phyloP scores from a whole-genome alignment of 30 jellyfish, hydroid and myxozoan species.

The Turritopsis dohrnii region DNA sequence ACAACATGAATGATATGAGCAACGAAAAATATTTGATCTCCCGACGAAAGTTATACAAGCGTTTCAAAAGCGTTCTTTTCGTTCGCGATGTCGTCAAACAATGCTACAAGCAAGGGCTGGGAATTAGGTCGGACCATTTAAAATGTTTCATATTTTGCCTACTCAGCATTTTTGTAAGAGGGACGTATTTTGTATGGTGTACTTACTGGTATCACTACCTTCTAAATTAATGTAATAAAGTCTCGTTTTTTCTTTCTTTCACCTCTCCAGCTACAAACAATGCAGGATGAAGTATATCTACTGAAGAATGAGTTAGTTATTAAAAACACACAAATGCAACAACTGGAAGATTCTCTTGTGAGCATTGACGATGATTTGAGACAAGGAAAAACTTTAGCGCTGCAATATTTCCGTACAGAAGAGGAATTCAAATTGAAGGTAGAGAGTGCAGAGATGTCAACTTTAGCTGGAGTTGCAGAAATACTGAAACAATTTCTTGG shows the following conservation, averaged over 20 bases:
- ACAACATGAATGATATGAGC: too few species aligned
- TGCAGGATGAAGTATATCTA: constrained; percentile 13
- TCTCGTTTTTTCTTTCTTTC: not conserved
- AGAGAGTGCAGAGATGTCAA: not conserved
- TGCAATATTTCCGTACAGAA: not conserved
- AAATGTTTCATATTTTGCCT: too few species aligned
- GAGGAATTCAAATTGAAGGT: not conserved
- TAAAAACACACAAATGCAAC: constrained; percentile 24
- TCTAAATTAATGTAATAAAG: too few species aligned
- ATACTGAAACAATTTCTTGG: not conserved
- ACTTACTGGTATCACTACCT: too few species aligned
- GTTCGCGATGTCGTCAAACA: too few species aligned
- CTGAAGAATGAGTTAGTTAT: constrained; percentile 29
- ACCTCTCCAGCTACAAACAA: constrained; percentile 14
- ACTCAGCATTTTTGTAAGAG: too few species aligned
- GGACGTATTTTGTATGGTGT: too few species aligned
- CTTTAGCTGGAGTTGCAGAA: not conserved
- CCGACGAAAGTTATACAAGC: too few species aligned
- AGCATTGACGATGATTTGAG: not conserved
- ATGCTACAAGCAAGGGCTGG: too few species aligned
- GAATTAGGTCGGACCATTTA: too few species aligned
- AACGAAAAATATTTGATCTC: too few species aligned
- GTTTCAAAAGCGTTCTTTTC: too few species aligned
- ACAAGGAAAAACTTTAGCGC: not conserved
- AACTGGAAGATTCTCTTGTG: constrained; percentile 8